Percentiles rank a stretch among this genome's conserved stretches.
Evolutionary conservation across 1,140 invertebrate species (phyloP).

Genomic region (Macrocentrus cingulum): DNA sequence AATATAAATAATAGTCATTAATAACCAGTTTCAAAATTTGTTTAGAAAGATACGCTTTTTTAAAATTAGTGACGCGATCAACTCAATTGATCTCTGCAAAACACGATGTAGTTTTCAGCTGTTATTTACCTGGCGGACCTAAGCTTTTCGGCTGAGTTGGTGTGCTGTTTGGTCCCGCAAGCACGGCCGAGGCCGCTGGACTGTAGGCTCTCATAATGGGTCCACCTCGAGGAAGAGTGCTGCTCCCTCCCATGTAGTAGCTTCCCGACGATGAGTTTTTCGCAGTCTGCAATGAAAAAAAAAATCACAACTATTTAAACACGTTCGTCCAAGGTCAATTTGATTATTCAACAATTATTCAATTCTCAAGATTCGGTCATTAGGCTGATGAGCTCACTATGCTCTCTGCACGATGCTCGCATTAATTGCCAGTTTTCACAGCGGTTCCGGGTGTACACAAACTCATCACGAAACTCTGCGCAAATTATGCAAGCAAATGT

Average conservation of each 20-base stretch:
- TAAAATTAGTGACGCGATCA: too few relatives aligned
- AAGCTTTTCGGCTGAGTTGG: slow-evolving; percentile 47
- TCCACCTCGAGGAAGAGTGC: slow-evolving; percentile 66
- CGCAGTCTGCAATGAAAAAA: slow-evolving; percentile 51
- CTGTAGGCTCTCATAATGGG: slow-evolving; percentile 69
- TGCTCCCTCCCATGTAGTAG: slow-evolving; percentile 66
- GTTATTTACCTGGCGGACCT: slow-evolving; percentile 51
- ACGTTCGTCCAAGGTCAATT: not conserved
- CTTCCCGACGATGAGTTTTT: slow-evolving; percentile 50
- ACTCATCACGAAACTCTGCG: too few relatives aligned
- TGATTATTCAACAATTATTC: too few relatives aligned
- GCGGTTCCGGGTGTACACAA: not conserved
- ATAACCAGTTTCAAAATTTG: too few relatives aligned
- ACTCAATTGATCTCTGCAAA: too few relatives aligned
- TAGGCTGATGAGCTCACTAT: not conserved
- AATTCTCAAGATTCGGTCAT: not conserved
- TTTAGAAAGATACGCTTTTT: too few relatives aligned
- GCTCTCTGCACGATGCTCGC: not conserved
- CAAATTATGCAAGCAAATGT: not conserved
- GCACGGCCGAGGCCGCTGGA: slow-evolving; percentile 59
- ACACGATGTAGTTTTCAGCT: too few relatives aligned
- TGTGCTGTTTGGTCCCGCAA: slow-evolving; percentile 44
- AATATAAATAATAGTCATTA: too few relatives aligned
- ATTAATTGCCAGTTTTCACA: too few relatives aligned
- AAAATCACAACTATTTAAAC: slow-evolving; percentile 14